Base-by-base conservation (phyloP, 2,888 invertebrate species). In the Uloborus plumipes region DNA sequence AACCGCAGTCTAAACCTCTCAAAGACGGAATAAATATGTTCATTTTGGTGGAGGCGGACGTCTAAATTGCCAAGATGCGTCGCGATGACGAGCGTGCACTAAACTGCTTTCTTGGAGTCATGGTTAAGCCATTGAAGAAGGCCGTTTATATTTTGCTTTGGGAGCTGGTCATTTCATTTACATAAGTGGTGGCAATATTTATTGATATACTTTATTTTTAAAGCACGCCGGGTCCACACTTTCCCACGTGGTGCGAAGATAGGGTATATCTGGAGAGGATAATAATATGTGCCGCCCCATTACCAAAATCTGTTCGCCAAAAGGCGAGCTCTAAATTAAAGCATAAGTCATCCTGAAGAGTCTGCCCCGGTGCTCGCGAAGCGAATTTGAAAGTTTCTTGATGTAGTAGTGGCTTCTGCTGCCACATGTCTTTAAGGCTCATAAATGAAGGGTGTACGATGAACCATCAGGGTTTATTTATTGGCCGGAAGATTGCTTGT, bases 121-220 rank as follows among this genome's bases (percentile, higher is more conserved):
- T 66, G 71, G 72, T 69, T 69, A 64, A 77, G 77, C 64, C 77
- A 69, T 77, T 55, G 72, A 47, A 18, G 58, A 65, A 65, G 69
- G 51, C 64, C 70, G 65, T 79, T 79, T 79, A 79, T 79, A 39
- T 39, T 39, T 39, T 39, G 55, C 47, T 61, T n/a, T 58, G 72
- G 39, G 49, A 51, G 26, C 47, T 64, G 74, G 74, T 81, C 80
- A 74, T 81, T 74, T 69, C 74, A 81, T 81, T 81, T 81, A 74
- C 80, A 81, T 81, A 81, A 81, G 80, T 69, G 64, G 69, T 62
- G 64, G 72, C 39, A 64, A 74, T 81, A 81, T 81, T 81, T 81
- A 81, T 74, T 81, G 80, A 81, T 74, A 70, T 53, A 70, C 80
- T 74, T 62, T 62, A 81, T 81, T 81, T 81, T 81, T 81, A 81